Evolutionary conservation across 2,113 vertebrate species (phyloP), one percentile per base, ranked within the genome.

Genomic region (Hemiprocne comata): DNA sequence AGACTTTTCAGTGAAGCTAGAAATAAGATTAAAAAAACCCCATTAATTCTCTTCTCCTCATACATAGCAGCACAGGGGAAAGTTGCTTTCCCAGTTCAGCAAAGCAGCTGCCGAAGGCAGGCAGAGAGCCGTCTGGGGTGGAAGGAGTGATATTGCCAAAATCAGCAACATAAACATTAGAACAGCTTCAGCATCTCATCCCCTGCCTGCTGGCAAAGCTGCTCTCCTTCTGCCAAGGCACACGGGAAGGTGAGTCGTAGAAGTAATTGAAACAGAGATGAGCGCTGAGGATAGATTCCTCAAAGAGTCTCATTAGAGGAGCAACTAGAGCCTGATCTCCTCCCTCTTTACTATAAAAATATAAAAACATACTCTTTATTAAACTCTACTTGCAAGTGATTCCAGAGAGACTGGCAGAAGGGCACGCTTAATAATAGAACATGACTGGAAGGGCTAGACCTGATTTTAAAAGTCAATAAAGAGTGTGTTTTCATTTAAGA

Each of bases 301-400:
- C 3, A 0, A 87, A 82, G 62, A 87, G 53, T 69, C 74, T 96
- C 85, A 79, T 91, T 74, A 94, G 40, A 24, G 94, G 69, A 77
- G 62, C 44, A 46, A 33, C 80, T 77, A 86, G 34, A 88, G 75
- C 70, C 25, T 85, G 67, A 92, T 89, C 85, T 71, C 73, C 77
- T 91, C 75, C 87, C 90, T 84, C 76, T 92, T 90, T 74, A 82
- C 90, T 94, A 86, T 53, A 78, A 93, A 95, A 96, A 92, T 74
- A 86, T 55, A 78, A 94, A 95, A 96, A 92, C 77, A 95, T 42
- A 64, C 29, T 72, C 81, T 86, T 96, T 78, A 97, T 96, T 93
- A 81, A 97, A 94, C 54, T 79, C 71, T 54, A 48, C 84, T 95
- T 70, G 44, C 24, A 71, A 93, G 87, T 51, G 67, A 82, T 87